Conservation (phyloP, 1,140 invertebrate species). For the Bactericera cockerelli region DNA sequence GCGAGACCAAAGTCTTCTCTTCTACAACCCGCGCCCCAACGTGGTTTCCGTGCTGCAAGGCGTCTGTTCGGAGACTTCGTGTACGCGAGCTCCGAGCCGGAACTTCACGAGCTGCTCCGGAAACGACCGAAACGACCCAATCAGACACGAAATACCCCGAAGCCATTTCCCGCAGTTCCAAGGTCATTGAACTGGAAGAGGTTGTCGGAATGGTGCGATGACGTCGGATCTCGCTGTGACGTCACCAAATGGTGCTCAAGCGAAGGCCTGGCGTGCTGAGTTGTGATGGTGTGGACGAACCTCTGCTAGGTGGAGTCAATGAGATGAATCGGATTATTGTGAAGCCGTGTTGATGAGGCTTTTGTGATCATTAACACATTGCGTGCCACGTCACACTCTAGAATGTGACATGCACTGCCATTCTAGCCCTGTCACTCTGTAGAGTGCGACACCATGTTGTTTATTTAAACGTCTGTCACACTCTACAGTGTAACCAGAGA, state of each 20-base stretch:
- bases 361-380: too few relatives aligned
- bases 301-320: not conserved
- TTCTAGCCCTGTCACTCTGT: too few relatives aligned
- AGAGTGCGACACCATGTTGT: too few relatives aligned
- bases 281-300: not conserved
- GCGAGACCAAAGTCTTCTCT: conserved; percentile 46
- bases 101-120: not conserved
- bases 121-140: not conserved
- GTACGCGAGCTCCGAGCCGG: conserved; percentile 24
- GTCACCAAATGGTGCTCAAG: not conserved
- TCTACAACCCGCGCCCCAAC: conserved; percentile 38
- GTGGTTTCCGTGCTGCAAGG: conserved; percentile 39
- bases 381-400: too few relatives aligned
- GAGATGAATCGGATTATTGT: conserved; percentile 1
- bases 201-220: not conserved
- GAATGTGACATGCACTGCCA: too few relatives aligned
- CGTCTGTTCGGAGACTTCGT: conserved; percentile 39
- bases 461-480: too few relatives aligned
- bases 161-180: too few relatives aligned
- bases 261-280: too few relatives aligned
- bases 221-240: not conserved
- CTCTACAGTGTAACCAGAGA: too few relatives aligned
- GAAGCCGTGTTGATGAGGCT: not conserved
- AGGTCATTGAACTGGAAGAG: not conserved
- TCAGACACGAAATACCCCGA: not conserved